Evolutionary conservation across 2,888 invertebrate species (phyloP), one percentile per base, ranked within the genome.

Genomic region (Pristionchus entomophagus): DNA sequence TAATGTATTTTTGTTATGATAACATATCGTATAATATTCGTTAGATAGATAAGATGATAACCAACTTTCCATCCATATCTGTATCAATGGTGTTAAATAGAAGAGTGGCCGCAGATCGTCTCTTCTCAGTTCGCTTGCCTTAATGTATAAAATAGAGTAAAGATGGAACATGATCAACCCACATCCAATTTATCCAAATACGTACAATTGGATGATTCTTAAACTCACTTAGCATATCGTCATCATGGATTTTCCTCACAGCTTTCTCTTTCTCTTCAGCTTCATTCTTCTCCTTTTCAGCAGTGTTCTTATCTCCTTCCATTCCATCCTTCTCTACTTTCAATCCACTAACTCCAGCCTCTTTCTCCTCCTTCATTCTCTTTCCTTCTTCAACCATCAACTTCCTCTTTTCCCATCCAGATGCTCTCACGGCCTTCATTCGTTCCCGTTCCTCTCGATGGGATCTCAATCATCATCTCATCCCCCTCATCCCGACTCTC

Each of bases 81-180:
- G 96, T 95, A 94, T 98, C 98, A 92, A 96, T 95, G 90, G 95
- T 95, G 53, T 94, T 95, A 93, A 98, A 99, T 78, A 96, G 96
- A n/a, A 86, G 87, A 8, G 86, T 86, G 8, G 92, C 91, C 51
- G 90, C 89, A 8, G 93, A 93, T 73, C 90, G 89, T 38, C 90
- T 88, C 81, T 91, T 91, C 59, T 94, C 94, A 19, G 32, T 51
- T 98, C 96, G 0, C 96, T 95, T 94, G 98, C 98, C 92, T 96
- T 95, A 90, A 95, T 95, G 19, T 45, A 38, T 8, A 32, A n/a
- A 78, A 49, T 49, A 32, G 6, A 49, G 78, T 26, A 49, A 65
- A 19, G 5, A 45, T 78, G 2, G 41, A 49, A n/a, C 35, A 65
- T 29, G 6, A 29, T 49, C 22, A 19, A 22, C 4, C 22, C 38